Percentiles rank a stretch among this genome's conserved stretches.
phyloP scores from a whole-genome alignment of 2,888 invertebrate species.

The Bhutanitis thaidina region DNA sequence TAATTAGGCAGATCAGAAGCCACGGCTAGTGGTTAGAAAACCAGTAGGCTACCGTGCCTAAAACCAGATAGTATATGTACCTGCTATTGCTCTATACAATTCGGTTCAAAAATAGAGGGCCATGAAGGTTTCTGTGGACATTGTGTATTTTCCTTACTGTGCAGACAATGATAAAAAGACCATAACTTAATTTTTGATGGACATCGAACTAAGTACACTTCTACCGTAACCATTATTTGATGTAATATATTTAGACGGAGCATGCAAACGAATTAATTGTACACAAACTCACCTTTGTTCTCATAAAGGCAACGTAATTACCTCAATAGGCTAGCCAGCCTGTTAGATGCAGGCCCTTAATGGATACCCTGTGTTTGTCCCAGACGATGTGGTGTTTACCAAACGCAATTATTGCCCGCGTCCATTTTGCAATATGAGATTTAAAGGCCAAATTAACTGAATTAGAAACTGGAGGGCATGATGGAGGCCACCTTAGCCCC shows the following conservation, averaged over 20 bases:
- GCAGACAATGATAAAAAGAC: not conserved
- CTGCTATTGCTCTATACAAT: too few species aligned
- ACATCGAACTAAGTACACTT: constrained; percentile 2
- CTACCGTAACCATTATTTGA: constrained; percentile 6
- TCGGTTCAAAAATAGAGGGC: too few species aligned
- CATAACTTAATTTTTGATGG: not conserved
- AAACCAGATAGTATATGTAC: too few species aligned
- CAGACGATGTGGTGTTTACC: constrained; percentile 51
- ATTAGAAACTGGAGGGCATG: constrained; percentile 55
- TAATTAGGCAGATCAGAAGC: too few species aligned
- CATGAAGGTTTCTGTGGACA: too few species aligned
- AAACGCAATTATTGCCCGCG: constrained; percentile 72
- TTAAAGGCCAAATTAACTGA: constrained; percentile 75
- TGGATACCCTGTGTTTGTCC: constrained; percentile 45
- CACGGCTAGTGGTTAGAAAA: too few species aligned
- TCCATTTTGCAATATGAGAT: constrained; percentile 77
- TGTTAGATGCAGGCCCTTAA: constrained; percentile 45
- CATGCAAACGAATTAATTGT: constrained; percentile 36
- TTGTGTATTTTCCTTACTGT: too few species aligned
- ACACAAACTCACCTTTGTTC: constrained; percentile 54
- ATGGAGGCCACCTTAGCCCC: constrained; percentile 35
- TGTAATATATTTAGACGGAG: constrained; percentile 19
- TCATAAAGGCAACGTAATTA: constrained; percentile 58
- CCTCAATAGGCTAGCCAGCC: constrained; percentile 43
- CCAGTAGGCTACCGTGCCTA: too few species aligned